Evolutionary conservation across 2,888 invertebrate species (phyloP).

Genomic region (Uloborus plumipes): DNA sequence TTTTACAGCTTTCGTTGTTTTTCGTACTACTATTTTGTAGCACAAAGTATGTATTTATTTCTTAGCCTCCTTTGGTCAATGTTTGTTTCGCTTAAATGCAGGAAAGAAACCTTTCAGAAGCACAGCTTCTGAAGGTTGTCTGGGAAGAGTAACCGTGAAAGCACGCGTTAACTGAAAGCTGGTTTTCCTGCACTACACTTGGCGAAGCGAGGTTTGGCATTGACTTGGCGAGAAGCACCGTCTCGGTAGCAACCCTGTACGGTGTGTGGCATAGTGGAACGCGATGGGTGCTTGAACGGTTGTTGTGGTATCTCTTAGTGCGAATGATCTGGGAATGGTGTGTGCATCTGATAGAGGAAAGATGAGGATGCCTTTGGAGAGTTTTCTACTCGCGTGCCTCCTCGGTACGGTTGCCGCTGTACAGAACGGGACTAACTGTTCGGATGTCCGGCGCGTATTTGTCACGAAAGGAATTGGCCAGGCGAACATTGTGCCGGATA

Average conservation of each 20-base stretch:
- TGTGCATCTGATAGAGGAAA: no score
- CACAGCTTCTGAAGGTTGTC: no score
- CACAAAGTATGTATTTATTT: no score
- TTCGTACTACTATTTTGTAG: no score
- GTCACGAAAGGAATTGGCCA: conserved; percentile 45
- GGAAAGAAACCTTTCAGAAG: no score
- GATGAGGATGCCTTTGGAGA: conserved; percentile 32
- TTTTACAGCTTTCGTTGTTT: no score
- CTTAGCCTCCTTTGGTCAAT: no score
- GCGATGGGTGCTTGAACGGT: conserved; percentile 18
- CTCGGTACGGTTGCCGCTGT: conserved; percentile 18
- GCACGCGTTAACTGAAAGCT: no score
- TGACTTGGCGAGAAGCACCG: conserved; percentile 15
- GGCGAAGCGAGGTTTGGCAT: conserved; percentile 5
- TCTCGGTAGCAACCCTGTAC: conserved; percentile 30
- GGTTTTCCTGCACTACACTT: background rate
- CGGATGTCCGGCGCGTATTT: conserved; percentile 53
- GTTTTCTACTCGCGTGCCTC: conserved; percentile 24
- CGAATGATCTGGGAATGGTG: conserved; percentile 2
- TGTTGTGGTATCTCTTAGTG: conserved; percentile 18
- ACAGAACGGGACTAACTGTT: conserved; percentile 35
- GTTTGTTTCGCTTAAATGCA: no score
- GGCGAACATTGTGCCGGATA: conserved; percentile 42
- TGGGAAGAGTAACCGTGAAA: no score
- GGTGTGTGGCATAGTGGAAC: conserved; percentile 21